Conservation (phyloP, 1,140 invertebrate species). For the Wiebesia pumilae region DNA sequence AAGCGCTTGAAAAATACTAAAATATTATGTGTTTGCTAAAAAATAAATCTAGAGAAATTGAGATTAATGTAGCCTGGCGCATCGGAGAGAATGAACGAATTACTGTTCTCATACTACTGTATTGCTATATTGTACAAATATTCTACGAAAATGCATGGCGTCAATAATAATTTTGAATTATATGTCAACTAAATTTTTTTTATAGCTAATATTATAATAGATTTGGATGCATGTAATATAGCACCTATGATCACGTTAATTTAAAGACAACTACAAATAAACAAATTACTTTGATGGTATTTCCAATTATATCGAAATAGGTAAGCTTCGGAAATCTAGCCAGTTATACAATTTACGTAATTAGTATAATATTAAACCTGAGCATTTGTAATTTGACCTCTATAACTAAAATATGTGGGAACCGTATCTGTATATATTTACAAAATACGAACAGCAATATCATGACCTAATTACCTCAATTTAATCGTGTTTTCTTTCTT, state of each 20-base stretch:
- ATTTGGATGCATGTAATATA: no score
- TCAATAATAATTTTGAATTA: background rate
- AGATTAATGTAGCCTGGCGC: background rate
- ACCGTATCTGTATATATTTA: background rate
- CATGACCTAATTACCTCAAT: slow-evolving; percentile 1
- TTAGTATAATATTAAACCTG: background rate
- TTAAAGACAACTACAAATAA: no score
- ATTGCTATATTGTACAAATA: background rate
- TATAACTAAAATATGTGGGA: background rate
- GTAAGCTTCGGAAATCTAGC: background rate
- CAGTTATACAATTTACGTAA: background rate
- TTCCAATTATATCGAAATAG: background rate
- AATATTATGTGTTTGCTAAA: background rate
- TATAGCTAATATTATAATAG: background rate
- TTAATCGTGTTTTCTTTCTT: background rate
- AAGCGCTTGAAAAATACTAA: background rate
- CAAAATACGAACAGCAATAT: background rate
- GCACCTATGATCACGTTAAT: no score
- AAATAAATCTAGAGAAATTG: background rate
- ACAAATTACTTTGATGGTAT: no score
- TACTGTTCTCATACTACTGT: background rate
- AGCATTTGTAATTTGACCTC: background rate
- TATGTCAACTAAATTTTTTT: background rate
- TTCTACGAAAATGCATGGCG: background rate
- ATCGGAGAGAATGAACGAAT: background rate